Evolutionary conservation across 2,888 invertebrate species (phyloP), one percentile per base, ranked within the genome.

Genomic region (Cheilosia urbana): DNA sequence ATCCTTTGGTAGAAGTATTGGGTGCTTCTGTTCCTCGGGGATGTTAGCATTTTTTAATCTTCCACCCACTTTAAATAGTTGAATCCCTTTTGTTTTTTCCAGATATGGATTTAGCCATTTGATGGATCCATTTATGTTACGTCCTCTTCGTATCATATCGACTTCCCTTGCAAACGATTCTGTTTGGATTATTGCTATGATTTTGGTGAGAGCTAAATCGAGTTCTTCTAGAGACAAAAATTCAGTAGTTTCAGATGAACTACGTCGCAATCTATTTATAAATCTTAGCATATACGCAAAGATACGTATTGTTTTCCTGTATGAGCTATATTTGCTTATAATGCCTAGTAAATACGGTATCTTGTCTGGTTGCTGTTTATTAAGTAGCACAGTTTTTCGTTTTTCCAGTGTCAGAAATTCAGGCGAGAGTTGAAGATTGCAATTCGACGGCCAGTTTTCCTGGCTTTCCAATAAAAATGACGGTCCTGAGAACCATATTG

Each of bases 81-180:
- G 7, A 1, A 49, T 40, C 15, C 57, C 42, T 24, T 49, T 45
- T n/a, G n/a, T 49, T 34, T 58, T 53, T 4, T 51, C 42, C 11
- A 72, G 7, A 42, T 51, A 57, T 49, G 53, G 53, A 55, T 11
- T 66, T 24, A 55, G 73, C 47, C 19, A 84, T 76, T 58, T 77
- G 49, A 69, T 87, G 73, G 42, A 84, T 87, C 40, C 68, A 62
- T 53, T 84, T 65, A 30, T 76, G 19, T n/a, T 75, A 60, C 55
- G 87, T 87, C 37, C 83, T 6, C 6, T 53, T 27, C 30, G 3
- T 9, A 27, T 7, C 13, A 6, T 1, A 7, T 15, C 30, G 30
- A 55, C 17, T 55, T n/a, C 55, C 17, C 9, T 6, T 4, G n/a
- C 30, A 2, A 53, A 53, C 0, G n/a, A n/a, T n/a, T 53, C n/a